Conservation (phyloP, 2,797 vertebrate genomes). For the Microhierax caerulescens region DNA sequence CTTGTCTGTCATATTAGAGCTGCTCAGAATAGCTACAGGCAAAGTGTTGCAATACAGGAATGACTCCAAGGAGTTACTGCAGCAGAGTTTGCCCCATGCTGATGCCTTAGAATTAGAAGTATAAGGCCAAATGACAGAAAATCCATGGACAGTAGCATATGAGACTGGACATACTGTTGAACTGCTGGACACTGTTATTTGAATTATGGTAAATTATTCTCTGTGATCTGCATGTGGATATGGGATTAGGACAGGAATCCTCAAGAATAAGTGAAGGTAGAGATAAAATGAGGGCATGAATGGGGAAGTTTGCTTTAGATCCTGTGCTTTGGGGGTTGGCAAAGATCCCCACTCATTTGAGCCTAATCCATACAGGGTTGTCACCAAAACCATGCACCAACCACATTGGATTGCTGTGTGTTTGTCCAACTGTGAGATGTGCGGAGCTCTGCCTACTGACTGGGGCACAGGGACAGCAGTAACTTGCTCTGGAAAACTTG, state of each 20-base stretch:
- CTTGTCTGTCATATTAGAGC: conserved; percentile 1
- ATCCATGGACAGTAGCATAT: background rate
- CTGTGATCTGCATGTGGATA: background rate
- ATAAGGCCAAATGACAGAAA: background rate
- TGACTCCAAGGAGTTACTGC: background rate
- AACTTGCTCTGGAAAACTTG: background rate
- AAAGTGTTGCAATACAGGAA: conserved; percentile 9
- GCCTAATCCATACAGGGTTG: background rate
- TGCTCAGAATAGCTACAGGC: conserved; percentile 26
- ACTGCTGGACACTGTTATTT: background rate
- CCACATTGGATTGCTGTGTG: background rate
- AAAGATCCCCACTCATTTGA: background rate
- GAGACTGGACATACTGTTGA: background rate
- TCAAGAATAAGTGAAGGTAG: background rate
- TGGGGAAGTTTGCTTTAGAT: background rate
- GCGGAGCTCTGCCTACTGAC: background rate
- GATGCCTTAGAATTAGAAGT: background rate
- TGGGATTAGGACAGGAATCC: background rate
- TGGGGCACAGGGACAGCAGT: background rate
- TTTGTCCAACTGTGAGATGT: background rate
- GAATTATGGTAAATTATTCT: background rate
- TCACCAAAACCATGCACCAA: background rate
- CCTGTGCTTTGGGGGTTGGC: background rate
- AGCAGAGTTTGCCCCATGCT: background rate
- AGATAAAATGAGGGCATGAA: background rate